phyloP scores from a whole-genome alignment of 2,888 invertebrate species.

The Conchocele bisecta region DNA sequence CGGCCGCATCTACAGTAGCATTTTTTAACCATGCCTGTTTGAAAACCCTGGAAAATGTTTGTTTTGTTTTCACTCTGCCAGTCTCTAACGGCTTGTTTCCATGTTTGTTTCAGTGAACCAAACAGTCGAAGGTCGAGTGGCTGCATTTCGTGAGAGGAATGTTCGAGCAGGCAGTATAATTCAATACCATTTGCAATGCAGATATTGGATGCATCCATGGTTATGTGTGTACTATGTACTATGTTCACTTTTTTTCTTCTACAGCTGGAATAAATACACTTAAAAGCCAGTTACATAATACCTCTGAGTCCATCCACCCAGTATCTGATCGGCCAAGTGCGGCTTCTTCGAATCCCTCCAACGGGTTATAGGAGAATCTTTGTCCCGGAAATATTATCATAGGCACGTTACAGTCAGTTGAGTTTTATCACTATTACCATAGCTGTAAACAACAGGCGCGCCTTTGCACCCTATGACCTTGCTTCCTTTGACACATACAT shows the following conservation, averaged over 20 bases:
- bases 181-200: constrained; percentile 21
- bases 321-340: neutral
- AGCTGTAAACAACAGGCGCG: constrained; percentile 5
- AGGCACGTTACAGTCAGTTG: neutral
- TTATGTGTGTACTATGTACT: constrained; percentile 33
- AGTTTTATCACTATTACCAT: neutral
- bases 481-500: no score
- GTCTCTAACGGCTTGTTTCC: constrained; percentile 21
- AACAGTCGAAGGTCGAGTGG: constrained; percentile 41
- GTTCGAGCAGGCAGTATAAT: constrained; percentile 35
- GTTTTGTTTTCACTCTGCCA: constrained; percentile 12
- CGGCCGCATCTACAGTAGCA: constrained; percentile 18
- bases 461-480: no score
- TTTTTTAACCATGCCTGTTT: constrained; percentile 7
- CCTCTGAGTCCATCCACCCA: constrained; percentile 17
- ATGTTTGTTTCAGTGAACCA: constrained; percentile 31
- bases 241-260: constrained; percentile 18
- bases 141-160: constrained; percentile 38
- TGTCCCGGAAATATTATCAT: constrained; percentile 8
- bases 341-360: constrained; percentile 7
- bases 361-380: constrained; percentile 4
- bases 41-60: constrained; percentile 21
- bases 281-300: constrained; percentile 12
- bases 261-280: constrained; percentile 16
- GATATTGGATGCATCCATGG: constrained; percentile 7